phyloP scores from a whole-genome alignment of 2,888 invertebrate species.

The Cerceris rybyensis region DNA sequence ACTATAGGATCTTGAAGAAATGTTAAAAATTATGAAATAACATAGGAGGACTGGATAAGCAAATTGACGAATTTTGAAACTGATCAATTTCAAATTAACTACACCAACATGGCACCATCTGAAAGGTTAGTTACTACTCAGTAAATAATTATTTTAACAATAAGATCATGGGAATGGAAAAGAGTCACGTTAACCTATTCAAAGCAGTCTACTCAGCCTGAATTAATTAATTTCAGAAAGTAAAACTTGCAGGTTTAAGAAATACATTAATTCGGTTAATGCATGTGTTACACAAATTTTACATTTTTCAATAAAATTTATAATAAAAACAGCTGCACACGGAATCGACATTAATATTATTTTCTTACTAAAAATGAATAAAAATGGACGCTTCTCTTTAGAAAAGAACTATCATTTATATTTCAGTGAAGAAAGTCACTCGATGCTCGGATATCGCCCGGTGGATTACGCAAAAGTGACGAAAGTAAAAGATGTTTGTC shows the following conservation, averaged over 20 bases:
- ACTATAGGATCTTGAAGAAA: background rate
- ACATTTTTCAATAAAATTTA: too few relatives aligned
- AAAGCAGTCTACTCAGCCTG: too few relatives aligned
- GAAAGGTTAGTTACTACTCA: constrained; percentile 16
- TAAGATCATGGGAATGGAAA: too few relatives aligned
- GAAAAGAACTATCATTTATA: background rate
- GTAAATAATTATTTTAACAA: background rate
- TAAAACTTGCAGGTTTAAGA: too few relatives aligned
- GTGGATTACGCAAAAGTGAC: constrained; percentile 39
- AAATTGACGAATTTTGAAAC: background rate
- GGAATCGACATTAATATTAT: too few relatives aligned
- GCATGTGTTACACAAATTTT: too few relatives aligned
- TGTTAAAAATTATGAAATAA: background rate
- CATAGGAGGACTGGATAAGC: background rate
- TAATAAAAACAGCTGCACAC: too few relatives aligned
- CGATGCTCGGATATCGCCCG: constrained; percentile 63
- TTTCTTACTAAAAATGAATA: too few relatives aligned
- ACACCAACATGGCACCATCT: constrained; percentile 26
- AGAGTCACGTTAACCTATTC: too few relatives aligned
- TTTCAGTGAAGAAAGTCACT: constrained; percentile 68
- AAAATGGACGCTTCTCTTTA: background rate
- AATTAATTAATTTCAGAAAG: too few relatives aligned
- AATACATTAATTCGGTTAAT: too few relatives aligned
- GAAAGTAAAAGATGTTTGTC: constrained; percentile 52
- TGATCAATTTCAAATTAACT: background rate